phyloP scores from a whole-genome alignment of 37 sponge, comb jelly and placozoan genomes.

The Cliona cf. orientalis region DNA sequence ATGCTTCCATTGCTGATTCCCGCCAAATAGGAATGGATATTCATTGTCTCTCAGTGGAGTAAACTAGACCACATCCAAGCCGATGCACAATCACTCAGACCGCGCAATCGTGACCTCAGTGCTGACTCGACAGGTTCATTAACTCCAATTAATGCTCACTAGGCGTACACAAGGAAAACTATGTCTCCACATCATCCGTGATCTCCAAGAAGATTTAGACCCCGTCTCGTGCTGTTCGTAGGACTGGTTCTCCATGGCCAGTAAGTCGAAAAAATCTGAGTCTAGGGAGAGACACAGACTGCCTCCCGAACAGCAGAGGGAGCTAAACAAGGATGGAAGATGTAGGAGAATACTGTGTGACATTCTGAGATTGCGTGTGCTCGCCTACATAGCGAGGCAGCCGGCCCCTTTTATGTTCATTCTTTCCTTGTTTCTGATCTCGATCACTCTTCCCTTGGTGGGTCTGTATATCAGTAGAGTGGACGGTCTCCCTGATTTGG shows the following conservation, averaged over 20 bases:
- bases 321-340: conserved; percentile 23
- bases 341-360: conserved; percentile 29
- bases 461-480: conserved; percentile 30
- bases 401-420: conserved; percentile 58
- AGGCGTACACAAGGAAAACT: no score
- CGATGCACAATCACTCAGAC: no score
- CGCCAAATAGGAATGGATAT: no score
- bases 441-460: conserved; percentile 6
- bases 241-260: neutral
- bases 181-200: no score
- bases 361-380: conserved; percentile 40
- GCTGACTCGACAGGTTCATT: no score
- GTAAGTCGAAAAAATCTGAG: neutral
- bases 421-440: conserved; percentile 46
- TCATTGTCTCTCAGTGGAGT: no score
- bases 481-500: conserved; percentile 37
- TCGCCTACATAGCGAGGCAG: conserved; percentile 15
- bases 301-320: conserved; percentile 1
- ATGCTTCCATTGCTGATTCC: no score
- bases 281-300: neutral
- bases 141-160: no score
- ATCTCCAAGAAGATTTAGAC: no score
- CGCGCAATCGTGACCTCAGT: no score
- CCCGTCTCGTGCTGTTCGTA: no score
- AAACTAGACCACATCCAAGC: no score